Evolutionary conservation across 2,888 invertebrate species (phyloP).

Genomic region (Drymonia ruficornis): DNA sequence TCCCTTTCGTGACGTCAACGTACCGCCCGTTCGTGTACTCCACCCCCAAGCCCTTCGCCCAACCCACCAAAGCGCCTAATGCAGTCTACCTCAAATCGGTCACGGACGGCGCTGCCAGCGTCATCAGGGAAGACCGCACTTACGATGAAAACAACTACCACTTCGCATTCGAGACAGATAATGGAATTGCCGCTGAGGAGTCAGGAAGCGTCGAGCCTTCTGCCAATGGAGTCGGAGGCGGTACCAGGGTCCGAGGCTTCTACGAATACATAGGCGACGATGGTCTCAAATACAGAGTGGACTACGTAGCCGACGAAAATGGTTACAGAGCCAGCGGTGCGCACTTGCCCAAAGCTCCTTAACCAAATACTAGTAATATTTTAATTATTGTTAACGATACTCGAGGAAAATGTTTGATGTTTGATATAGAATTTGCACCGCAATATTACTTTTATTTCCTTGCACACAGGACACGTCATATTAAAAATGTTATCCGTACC

Average conservation of each 20-base stretch:
- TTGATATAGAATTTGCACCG: constrained; percentile 18
- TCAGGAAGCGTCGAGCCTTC: constrained; percentile 84
- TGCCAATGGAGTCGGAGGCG: constrained; percentile 71
- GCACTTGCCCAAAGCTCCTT: constrained; percentile 68
- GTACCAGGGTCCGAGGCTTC: constrained; percentile 86
- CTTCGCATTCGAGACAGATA: constrained; percentile 86
- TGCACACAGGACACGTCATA: constrained; percentile 14
- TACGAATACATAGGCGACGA: constrained; percentile 88
- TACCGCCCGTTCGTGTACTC: constrained; percentile 35
- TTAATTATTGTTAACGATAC: constrained; percentile 22
- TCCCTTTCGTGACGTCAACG: constrained; percentile 33
- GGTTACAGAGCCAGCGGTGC: constrained; percentile 84
- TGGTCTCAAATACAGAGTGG: constrained; percentile 83
- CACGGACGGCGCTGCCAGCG: constrained; percentile 81
- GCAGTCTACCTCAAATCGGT: constrained; percentile 48
- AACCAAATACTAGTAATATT: constrained; percentile 19
- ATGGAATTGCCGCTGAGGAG: constrained; percentile 87
- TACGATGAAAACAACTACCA: constrained; percentile 83
- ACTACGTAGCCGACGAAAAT: constrained; percentile 86
- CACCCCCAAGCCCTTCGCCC: constrained; percentile 27
- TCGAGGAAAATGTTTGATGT: constrained; percentile 22
- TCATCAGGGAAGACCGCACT: constrained; percentile 81
- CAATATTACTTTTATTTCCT: constrained; percentile 26
- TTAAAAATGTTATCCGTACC: constrained; percentile 37
- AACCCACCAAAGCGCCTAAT: constrained; percentile 24